Percentiles rank a stretch among this genome's conserved stretches.
These are phyloP conservation scores for Cathartes aura DNA, from an alignment of 2,113 vertebrate genomes.

Conservation along the genomic window DNA sequence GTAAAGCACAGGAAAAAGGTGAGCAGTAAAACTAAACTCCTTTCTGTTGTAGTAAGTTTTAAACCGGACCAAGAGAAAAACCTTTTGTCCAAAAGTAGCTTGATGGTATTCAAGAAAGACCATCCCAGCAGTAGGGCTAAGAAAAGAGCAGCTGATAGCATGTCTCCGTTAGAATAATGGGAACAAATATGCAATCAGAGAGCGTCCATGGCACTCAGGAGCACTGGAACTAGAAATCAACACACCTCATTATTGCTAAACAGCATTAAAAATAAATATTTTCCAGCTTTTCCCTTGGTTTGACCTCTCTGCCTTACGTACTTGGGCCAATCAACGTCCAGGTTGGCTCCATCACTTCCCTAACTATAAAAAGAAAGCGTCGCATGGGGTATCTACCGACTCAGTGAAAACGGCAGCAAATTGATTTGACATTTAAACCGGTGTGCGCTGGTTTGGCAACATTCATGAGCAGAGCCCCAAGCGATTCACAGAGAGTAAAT, in stretches of 20 bases:
- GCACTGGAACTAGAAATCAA: neutral
- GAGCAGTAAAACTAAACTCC: neutral
- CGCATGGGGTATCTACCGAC: neutral
- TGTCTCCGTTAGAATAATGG: neutral
- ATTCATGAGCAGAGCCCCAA: neutral
- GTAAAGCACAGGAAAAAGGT: neutral
- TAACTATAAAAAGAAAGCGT: neutral
- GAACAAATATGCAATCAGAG: neutral
- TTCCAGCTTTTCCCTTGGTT: neutral
- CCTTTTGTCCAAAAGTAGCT: neutral
- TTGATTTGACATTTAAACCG: conserved; percentile 19
- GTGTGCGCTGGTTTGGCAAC: neutral
- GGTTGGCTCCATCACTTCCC: neutral
- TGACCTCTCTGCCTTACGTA: accelerated
- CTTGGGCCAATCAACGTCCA: accelerated
- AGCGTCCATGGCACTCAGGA: neutral
- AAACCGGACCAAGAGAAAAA: neutral
- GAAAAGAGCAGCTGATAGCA: neutral
- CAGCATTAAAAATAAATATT: neutral
- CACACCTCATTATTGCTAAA: neutral
- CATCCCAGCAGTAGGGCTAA: neutral
- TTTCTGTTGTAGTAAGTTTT: neutral
- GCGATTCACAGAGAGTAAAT: neutral
- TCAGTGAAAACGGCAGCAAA: neutral
- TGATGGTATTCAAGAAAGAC: neutral